Base-by-base conservation (phyloP, 1,140 invertebrate genomes). In the Zaprionus lachaisei region DNA sequence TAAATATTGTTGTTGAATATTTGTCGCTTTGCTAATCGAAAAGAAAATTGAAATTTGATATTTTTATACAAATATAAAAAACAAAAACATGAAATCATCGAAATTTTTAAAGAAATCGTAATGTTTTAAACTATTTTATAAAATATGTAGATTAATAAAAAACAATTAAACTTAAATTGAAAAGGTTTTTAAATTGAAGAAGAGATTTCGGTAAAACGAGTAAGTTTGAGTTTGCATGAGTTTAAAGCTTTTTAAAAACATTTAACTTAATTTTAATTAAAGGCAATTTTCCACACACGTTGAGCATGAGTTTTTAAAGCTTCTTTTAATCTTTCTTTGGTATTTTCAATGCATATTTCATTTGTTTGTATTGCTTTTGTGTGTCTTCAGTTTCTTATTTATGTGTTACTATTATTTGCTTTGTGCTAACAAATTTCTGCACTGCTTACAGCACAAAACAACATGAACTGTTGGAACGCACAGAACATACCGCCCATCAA, bases 401-500 rank as follows among this genome's bases (percentile, higher is more conserved):
- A 66, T 51, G n/a, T 28, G 65, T 17, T 14, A 1, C 34, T 17
- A 51, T 70, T 38, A 31, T 44, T 66, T 55, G 26, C 60, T 64
- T 49, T 5, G 41, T 69, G 47, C 58, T 75, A 38, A 68, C 38
- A 64, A 26, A 51, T 70, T 71, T 54, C 60, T 67, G 58, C 41
- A 61, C 56, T 71, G 54, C 65, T 65, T 62, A 24, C 22, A 91
- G 85, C 79, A 67, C 87, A 90, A 79, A 73, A 63, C 55, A 91
- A 89, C 66, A 80, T 92, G 65, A 80, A 81, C 57, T 85, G 81
- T 70, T 92, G 91, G 91, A 92, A 91, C 80, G 72, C 87, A 7
- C 85, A 85, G 61, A 92, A 85, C 31, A 84, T 91, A 77, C 91
- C 91, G 54, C 79, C 92, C 34, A 92, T 92, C 15, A 92, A 92